phyloP scores from a whole-genome alignment of 2,113 vertebrate species.

The Macroglossus sobrinus region DNA sequence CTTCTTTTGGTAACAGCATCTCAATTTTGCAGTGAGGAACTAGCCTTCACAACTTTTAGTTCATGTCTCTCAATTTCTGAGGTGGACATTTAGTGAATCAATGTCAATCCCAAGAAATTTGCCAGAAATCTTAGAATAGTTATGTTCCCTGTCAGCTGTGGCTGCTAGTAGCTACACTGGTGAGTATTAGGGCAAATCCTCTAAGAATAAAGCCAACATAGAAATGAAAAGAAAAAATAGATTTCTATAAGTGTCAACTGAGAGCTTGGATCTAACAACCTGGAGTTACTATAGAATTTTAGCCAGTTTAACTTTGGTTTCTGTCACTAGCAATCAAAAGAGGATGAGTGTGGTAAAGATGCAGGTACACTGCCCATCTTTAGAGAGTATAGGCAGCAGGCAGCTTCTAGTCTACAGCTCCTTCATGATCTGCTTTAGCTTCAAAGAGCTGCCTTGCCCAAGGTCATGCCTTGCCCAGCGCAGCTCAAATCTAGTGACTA shows the following conservation, averaged over 20 bases:
- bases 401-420: not conserved
- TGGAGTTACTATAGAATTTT: not conserved
- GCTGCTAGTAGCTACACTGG: not conserved
- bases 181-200: not conserved
- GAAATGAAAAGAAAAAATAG: not conserved
- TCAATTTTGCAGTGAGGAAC: not conserved
- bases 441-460: not conserved
- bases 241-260: not conserved
- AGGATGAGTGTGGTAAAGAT: not conserved
- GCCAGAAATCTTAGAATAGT: not conserved
- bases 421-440: not conserved
- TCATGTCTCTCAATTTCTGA: not conserved
- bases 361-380: not conserved
- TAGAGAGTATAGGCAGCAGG: not conserved
- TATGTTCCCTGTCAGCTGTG: not conserved
- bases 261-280: not conserved
- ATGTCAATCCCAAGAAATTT: not conserved
- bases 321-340: not conserved
- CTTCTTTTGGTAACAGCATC: not conserved
- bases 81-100: not conserved
- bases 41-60: not conserved
- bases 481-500: not conserved
- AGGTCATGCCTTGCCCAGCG: not conserved
- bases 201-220: not conserved
- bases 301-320: not conserved